Evolutionary conservation across 2,113 vertebrate genomes (phyloP).

Genomic region (Tychaedon coryphoeus): DNA sequence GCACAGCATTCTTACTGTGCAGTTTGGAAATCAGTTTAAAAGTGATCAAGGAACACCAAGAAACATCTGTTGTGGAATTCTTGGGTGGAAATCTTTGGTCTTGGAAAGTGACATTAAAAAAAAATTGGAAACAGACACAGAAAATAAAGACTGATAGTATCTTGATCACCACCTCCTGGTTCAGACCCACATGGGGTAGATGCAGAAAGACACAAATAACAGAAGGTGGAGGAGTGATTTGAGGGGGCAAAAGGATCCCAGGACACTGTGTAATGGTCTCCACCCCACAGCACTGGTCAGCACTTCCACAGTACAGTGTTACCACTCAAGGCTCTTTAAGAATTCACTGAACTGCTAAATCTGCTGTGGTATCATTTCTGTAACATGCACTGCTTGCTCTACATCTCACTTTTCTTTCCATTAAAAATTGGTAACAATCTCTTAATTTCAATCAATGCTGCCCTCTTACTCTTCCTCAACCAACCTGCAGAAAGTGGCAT

Average conservation of each 20-base stretch:
- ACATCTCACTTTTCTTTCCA: background rate
- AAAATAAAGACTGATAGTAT: background rate
- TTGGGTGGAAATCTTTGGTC: background rate
- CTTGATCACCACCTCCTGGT: background rate
- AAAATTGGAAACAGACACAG: background rate
- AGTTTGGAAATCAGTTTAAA: background rate
- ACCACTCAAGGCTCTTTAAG: background rate
- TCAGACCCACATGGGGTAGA: background rate
- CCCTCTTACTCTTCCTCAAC: background rate
- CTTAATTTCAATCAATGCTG: background rate
- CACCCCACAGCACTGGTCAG: background rate
- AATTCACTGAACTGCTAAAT: background rate
- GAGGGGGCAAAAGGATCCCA: background rate
- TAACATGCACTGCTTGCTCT: background rate
- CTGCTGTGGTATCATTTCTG: background rate
- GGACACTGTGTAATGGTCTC: background rate
- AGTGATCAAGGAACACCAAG: background rate
- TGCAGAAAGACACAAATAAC: background rate
- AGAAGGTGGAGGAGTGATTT: background rate
- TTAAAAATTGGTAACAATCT: background rate
- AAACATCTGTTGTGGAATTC: background rate
- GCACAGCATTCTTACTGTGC: background rate
- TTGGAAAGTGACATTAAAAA: background rate
- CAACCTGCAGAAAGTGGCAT: background rate
- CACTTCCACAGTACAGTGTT: background rate